These are phyloP conservation scores for Zoroaster sp. DNA, from an alignment of 53 echinoderm and acorn worm species.

Conservation along the genomic window DNA sequence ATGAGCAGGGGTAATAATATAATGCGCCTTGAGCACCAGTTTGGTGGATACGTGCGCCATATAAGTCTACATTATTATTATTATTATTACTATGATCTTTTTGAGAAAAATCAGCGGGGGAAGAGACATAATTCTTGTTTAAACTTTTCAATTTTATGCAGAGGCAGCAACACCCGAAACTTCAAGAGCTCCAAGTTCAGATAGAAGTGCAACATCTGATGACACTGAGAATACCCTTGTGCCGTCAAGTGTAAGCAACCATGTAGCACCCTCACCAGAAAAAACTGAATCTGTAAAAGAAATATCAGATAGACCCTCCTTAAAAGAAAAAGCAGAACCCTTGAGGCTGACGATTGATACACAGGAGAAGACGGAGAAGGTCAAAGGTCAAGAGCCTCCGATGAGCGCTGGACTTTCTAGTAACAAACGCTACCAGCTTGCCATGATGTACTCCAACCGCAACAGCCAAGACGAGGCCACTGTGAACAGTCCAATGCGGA, in stretches of 20 bases:
- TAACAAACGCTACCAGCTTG: constrained; percentile 58
- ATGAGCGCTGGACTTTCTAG: constrained; percentile 56
- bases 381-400: constrained; percentile 20
- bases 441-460: constrained; percentile 46
- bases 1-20: too few relatives aligned
- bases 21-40: too few relatives aligned
- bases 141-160: background rate
- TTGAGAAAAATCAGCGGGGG: too few relatives aligned
- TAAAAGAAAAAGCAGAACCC: background rate
- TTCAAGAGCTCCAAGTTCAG: constrained; percentile 21
- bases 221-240: constrained; percentile 6
- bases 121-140: too few relatives aligned
- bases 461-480: constrained; percentile 10
- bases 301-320: background rate
- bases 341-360: constrained; percentile 17
- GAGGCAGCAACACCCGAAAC: constrained; percentile 6
- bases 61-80: too few relatives aligned
- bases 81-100: too few relatives aligned
- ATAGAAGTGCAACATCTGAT: background rate
- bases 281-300: background rate
- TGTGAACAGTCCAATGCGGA: constrained; percentile 30
- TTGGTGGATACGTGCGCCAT: too few relatives aligned
- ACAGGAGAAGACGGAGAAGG: constrained; percentile 1
- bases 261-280: background rate
- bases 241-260: constrained; percentile 15